Conservation (phyloP, 2,113 vertebrate species). For the Puma concolor region DNA sequence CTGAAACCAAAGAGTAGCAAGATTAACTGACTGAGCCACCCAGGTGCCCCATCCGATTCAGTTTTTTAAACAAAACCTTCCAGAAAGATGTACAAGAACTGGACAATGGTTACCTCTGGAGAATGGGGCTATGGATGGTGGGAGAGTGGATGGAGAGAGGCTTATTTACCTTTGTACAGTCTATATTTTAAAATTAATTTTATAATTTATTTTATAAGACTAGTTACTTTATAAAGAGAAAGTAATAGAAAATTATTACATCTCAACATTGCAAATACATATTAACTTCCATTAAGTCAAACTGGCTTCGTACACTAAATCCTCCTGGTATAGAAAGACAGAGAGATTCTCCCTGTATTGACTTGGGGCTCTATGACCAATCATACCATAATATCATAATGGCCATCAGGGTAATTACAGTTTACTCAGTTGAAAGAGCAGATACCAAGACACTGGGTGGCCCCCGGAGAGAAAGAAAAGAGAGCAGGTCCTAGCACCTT, state of each 20-base stretch:
- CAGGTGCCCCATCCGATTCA: background rate
- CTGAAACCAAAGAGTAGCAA: too few relatives aligned
- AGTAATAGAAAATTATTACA: conserved; percentile 13
- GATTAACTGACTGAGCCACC: too few relatives aligned
- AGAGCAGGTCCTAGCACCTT: background rate
- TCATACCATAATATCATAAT: background rate
- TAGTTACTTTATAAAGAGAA: conserved; percentile 11
- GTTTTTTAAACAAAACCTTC: conserved; percentile 29
- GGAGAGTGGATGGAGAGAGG: background rate
- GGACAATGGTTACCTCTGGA: conserved; percentile 3
- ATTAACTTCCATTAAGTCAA: conserved; percentile 25
- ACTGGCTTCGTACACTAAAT: conserved; percentile 39
- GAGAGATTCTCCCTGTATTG: background rate
- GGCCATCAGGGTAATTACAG: background rate
- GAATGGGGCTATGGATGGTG: background rate
- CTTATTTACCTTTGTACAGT: background rate
- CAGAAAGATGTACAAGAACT: conserved; percentile 28
- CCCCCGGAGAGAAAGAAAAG: background rate
- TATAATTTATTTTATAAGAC: conserved; percentile 5
- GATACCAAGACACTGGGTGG: background rate
- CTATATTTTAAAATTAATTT: conserved; percentile 43
- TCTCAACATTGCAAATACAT: conserved; percentile 35
- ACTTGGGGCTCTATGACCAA: background rate
- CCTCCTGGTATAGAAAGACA: background rate
- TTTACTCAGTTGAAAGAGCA: background rate